A percentile compares a stretch with the other conserved stretches of the same genome.
Evolutionary conservation across 2,888 invertebrate species (phyloP).

Genomic region (Pollenia griseotomentosa): DNA sequence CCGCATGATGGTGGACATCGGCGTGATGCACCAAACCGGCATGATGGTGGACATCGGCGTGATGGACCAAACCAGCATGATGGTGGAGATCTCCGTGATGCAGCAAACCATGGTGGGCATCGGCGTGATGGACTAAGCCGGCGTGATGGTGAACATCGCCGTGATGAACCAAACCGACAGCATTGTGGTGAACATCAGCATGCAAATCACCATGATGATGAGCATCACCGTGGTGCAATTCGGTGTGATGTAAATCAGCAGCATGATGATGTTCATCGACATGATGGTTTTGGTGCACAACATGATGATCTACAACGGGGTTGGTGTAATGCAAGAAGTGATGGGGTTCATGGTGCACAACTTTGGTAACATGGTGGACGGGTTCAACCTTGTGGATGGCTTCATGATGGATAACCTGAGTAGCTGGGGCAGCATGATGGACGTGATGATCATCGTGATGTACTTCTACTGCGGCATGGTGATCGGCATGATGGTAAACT

Average conservation of each 20-base stretch:
- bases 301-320: conserved; percentile 82
- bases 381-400: conserved; percentile 82
- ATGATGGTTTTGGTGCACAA: conserved; percentile 79
- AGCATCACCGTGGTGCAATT: conserved; percentile 75
- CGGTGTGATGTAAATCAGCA: conserved; percentile 76
- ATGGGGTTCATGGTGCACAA: conserved; percentile 82
- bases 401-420: conserved; percentile 81
- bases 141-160: conserved; percentile 75
- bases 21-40: conserved; percentile 54
- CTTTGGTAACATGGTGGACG: conserved; percentile 82
- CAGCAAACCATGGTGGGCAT: conserved; percentile 74
- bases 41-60: conserved; percentile 72
- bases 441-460: conserved; percentile 77
- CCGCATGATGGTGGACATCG: conserved; percentile 72
- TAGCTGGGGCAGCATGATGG: conserved; percentile 77
- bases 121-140: conserved; percentile 69
- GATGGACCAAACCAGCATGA: conserved; percentile 67
- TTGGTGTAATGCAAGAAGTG: conserved; percentile 82
- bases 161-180: conserved; percentile 43
- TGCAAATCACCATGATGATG: conserved; percentile 73
- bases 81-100: conserved; percentile 76
- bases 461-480: conserved; percentile 77
- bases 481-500: conserved; percentile 78
- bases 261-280: conserved; percentile 79
- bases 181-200: conserved; percentile 72